Evolutionary conservation across 2,888 invertebrate genomes (phyloP).

Genomic region (Eremobia ochroleuca): DNA sequence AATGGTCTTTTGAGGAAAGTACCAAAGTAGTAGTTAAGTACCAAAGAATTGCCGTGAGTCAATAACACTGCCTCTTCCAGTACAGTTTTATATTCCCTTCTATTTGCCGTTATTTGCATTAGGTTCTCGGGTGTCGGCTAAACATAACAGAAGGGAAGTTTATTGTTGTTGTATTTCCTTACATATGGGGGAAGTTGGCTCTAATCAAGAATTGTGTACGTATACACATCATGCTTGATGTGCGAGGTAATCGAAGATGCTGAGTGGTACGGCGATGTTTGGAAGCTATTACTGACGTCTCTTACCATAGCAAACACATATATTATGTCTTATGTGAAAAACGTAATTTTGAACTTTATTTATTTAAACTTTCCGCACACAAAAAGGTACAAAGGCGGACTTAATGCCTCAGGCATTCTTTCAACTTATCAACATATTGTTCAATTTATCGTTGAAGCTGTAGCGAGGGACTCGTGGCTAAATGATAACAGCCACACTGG

Average conservation of each 20-base stretch:
- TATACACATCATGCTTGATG: background rate
- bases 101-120: slow-evolving; percentile 3
- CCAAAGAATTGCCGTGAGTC: background rate
- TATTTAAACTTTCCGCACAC: no score
- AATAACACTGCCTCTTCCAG: background rate
- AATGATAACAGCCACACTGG: background rate
- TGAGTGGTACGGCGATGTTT: background rate
- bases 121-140: slow-evolving; percentile 19
- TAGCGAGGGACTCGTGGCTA: background rate
- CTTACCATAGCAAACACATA: no score
- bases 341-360: background rate
- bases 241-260: slow-evolving; percentile 6
- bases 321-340: no score
- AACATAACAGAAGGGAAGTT: slow-evolving; percentile 9
- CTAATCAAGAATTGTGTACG: slow-evolving; percentile 18
- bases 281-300: background rate
- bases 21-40: no score
- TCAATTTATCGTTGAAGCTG: background rate
- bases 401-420: no score
- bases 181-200: slow-evolving; percentile 14
- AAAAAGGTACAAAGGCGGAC: no score
- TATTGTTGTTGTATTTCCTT: slow-evolving; percentile 32
- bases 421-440: no score
- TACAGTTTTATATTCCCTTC: slow-evolving; percentile 1
- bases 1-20: no score